Base-by-base conservation (phyloP, 2,113 vertebrate species). In the Capreolus pygargus region DNA sequence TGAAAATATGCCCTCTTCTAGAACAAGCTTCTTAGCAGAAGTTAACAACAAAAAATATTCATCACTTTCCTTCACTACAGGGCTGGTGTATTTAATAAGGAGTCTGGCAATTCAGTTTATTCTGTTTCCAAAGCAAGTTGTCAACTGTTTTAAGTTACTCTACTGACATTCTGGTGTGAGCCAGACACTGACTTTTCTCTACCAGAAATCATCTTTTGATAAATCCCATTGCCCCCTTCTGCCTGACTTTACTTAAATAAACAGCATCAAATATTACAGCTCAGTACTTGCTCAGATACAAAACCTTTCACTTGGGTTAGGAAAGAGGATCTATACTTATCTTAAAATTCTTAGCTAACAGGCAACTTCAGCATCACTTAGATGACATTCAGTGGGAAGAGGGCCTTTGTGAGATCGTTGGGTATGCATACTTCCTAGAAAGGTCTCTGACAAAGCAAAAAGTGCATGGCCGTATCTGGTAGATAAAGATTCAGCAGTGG, bases 11-110 rank as follows among this genome's bases (percentile, higher is more conserved):
- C 58, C 64, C 76, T 86, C 74, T 89, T 92, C 74, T 85, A 91
- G 86, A 95, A 86, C 47, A 89, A 90, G 58, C 5, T 87, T 93
- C 81, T 84, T 27, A 78, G 78, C 50, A 96, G 91, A 97, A 91
- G 86, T 84, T 30, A 97, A 89, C 47, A 78, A 58, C 36, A 33
- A 89, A 89, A 27, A 25, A 85, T 94, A 97, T 84, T 25, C 91
- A n/a, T 89, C 78, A 55, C 67, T 94, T 92, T 92, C 47, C 54
- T 61, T 91, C 50, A 89, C 83, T 27, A 36, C n/a, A 14, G 36
- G 60, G n/a, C 39, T 86, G 43, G 43, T 39, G 28, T 85, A 84
- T 47, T 95, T 86, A 93, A 70, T 36, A 50, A 45, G 47, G 33
- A 93, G 47, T 27, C 14, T 54, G 43, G 61, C 11, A 10, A 88